Percentiles rank a stretch among this genome's conserved stretches.
These are phyloP conservation scores for Neoaliturus tenellus DNA, from an alignment of 2,888 invertebrate genomes.

Conservation along the genomic window DNA sequence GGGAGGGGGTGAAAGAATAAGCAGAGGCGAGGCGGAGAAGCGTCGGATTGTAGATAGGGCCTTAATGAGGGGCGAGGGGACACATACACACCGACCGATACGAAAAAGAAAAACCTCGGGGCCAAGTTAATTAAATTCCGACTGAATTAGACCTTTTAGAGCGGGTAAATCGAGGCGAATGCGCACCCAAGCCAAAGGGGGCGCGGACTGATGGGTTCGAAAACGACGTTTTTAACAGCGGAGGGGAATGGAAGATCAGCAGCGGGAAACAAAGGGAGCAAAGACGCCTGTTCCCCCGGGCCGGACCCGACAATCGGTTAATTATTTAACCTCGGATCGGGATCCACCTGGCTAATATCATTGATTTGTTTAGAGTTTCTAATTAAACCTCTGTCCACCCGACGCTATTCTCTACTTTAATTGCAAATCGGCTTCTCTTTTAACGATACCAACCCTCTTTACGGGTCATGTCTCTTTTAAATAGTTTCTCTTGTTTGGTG, in stretches of 20 bases:
- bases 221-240: slow-evolving; percentile 58
- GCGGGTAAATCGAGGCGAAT: slow-evolving; percentile 56
- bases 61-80: slow-evolving; percentile 56
- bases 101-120: slow-evolving; percentile 54
- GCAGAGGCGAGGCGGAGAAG: slow-evolving; percentile 14
- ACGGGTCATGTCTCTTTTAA: not conserved
- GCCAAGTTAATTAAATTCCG: slow-evolving; percentile 61
- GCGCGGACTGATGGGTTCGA: slow-evolving; percentile 54
- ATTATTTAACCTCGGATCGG: slow-evolving; percentile 37
- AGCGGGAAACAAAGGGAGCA: slow-evolving; percentile 4
- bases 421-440: not conserved
- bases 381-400: slow-evolving; percentile 31
- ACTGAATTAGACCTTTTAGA: slow-evolving; percentile 61
- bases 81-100: slow-evolving; percentile 34
- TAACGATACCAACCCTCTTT: not conserved
- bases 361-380: slow-evolving; percentile 39
- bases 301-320: not conserved
- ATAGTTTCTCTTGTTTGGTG: too few species aligned
- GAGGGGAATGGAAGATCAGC: not conserved
- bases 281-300: slow-evolving; percentile 3
- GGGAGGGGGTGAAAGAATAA: slow-evolving; percentile 13
- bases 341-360: slow-evolving; percentile 16
- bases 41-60: slow-evolving; percentile 51
- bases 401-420: not conserved
- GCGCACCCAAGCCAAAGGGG: slow-evolving; percentile 50